Percentiles rank a stretch among this genome's conserved stretches.
Conservation (phyloP, 2,113 vertebrate species). For the Semicossyphus pulcher region DNA sequence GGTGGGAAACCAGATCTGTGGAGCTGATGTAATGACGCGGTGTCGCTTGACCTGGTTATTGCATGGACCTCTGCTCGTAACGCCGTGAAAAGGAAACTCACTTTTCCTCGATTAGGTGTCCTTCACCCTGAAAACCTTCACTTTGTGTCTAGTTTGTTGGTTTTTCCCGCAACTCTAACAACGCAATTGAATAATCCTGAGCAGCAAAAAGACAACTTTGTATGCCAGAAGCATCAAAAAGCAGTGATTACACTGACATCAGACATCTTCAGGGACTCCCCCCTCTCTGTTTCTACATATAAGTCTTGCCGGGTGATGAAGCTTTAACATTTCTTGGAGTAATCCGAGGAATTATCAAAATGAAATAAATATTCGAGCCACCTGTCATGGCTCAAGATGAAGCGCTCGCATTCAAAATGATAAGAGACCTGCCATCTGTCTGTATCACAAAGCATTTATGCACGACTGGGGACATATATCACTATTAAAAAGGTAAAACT, state of each 20-base stretch:
- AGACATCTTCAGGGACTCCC: conserved; percentile 34
- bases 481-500: conserved; percentile 7
- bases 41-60: conserved; percentile 51
- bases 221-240: neutral
- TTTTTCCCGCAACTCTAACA: neutral
- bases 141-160: neutral
- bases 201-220: conserved; percentile 4
- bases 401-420: conserved; percentile 65
- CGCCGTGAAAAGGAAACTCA: neutral
- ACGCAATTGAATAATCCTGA: neutral
- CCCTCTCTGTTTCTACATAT: conserved; percentile 38
- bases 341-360: conserved; percentile 84
- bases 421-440: conserved; percentile 79
- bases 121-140: conserved; percentile 11
- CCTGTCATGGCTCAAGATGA: conserved; percentile 75
- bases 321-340: conserved; percentile 66
- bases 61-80: conserved; percentile 20
- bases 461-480: conserved; percentile 62
- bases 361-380: conserved; percentile 81
- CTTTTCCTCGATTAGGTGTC: conserved; percentile 21
- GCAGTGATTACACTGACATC: conserved; percentile 9
- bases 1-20: conserved; percentile 75
- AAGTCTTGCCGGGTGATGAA: conserved; percentile 54
- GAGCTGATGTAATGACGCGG: conserved; percentile 56
- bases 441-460: conserved; percentile 62